Conservation (phyloP, 2,888 invertebrate genomes). For the Agonum fuliginosum region DNA sequence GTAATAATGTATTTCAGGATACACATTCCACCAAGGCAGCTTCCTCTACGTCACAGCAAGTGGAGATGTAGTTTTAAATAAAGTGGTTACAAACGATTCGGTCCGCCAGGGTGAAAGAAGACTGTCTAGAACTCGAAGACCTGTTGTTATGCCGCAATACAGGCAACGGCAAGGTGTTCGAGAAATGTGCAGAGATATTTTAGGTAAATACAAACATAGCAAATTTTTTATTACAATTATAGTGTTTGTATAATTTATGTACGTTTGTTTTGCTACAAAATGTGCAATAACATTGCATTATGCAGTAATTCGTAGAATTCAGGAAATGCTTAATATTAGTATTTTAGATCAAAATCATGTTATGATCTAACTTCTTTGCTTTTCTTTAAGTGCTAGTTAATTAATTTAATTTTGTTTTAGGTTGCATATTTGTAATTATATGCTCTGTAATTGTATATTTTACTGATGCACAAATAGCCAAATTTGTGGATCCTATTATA, state of each 20-base stretch:
- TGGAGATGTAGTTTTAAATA: constrained; percentile 79
- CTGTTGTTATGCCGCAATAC: constrained; percentile 66
- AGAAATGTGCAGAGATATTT: constrained; percentile 79
- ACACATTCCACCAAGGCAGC: constrained; percentile 83
- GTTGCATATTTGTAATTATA: constrained; percentile 85
- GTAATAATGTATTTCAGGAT: constrained; percentile 71
- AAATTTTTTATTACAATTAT: no score
- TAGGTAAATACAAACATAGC: constrained; percentile 70
- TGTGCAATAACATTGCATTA: background rate
- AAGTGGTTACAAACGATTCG: constrained; percentile 72
- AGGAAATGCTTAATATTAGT: no score
- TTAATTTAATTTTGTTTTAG: constrained; percentile 69
- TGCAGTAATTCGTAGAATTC: no score
- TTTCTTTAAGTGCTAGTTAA: constrained; percentile 38
- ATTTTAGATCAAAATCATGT: no score
- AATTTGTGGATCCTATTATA: constrained; percentile 84
- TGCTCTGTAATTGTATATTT: constrained; percentile 79
- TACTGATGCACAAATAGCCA: constrained; percentile 78
- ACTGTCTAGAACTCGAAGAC: constrained; percentile 72
- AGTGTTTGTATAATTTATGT: no score
- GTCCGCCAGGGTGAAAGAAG: constrained; percentile 72
- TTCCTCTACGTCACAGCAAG: constrained; percentile 79
- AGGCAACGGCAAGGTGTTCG: constrained; percentile 76
- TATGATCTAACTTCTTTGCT: background rate
- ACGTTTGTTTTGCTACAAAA: background rate